A percentile compares a stretch with the other conserved stretches of the same genome.
Evolutionary conservation across 2,888 invertebrate species (phyloP).

Genomic region (Mesochorus sp.): DNA sequence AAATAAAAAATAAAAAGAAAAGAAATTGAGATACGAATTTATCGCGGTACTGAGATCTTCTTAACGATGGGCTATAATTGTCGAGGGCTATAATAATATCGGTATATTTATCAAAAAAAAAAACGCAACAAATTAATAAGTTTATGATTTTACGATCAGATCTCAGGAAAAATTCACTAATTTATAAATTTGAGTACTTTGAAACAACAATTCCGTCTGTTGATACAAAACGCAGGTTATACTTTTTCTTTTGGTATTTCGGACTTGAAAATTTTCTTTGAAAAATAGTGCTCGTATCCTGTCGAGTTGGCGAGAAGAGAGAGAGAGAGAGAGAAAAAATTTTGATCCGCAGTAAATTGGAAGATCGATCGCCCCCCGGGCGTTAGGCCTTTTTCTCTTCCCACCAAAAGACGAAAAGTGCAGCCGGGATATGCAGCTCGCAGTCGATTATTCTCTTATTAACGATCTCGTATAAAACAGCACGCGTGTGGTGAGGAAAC

Average conservation of each 20-base stretch:
- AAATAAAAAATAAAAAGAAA: too few relatives aligned
- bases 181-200: too few relatives aligned
- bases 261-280: too few relatives aligned
- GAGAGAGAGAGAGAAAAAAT: too few relatives aligned
- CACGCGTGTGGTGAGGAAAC: conserved; percentile 2
- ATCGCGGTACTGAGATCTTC: conserved; percentile 59
- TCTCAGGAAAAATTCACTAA: too few relatives aligned
- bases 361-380: conserved; percentile 20
- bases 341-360: background rate
- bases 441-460: conserved; percentile 47
- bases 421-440: conserved; percentile 34
- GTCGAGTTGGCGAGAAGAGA: too few relatives aligned
- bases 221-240: too few relatives aligned
- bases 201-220: too few relatives aligned
- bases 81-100: background rate
- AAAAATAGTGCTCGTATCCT: too few relatives aligned
- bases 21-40: conserved; percentile 73
- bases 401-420: background rate
- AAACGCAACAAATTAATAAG: background rate
- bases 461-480: conserved; percentile 27
- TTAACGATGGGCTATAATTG: conserved; percentile 62
- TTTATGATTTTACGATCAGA: too few relatives aligned
- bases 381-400: conserved; percentile 28
- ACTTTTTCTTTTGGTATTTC: too few relatives aligned
- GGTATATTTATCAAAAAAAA: background rate